phyloP scores from a whole-genome alignment of 2,797 vertebrate species.

The Epinephelus awoara region DNA sequence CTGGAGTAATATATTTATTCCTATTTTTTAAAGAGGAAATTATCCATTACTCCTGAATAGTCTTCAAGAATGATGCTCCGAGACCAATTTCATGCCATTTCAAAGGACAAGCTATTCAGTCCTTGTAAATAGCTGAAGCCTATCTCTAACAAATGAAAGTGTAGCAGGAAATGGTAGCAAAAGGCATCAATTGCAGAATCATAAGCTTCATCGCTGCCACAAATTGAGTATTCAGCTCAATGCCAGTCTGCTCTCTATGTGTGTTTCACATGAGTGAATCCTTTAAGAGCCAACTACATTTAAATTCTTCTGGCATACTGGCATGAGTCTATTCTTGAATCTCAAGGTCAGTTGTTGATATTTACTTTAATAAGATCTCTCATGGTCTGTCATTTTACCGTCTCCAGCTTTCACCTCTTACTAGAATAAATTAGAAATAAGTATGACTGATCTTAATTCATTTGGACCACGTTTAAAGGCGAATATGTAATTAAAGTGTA shows the following conservation, averaged over 20 bases:
- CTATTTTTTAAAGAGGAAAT: constrained; percentile 14
- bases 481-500: not conserved
- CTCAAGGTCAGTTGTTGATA: constrained; percentile 51
- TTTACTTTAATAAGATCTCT: constrained; percentile 44
- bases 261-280: constrained; percentile 34
- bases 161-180: constrained; percentile 14
- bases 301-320: constrained; percentile 19
- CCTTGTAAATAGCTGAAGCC: constrained; percentile 27
- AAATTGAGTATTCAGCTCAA: constrained; percentile 46
- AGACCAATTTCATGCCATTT: constrained; percentile 35
- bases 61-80: constrained; percentile 4
- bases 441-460: not conserved
- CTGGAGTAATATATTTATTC: not conserved
- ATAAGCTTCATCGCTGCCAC: constrained; percentile 14
- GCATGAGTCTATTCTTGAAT: constrained; percentile 7
- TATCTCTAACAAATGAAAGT: constrained; percentile 19
- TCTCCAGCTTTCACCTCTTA: constrained; percentile 9
- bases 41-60: constrained; percentile 10
- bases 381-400: not conserved
- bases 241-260: constrained; percentile 26
- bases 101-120: constrained; percentile 40
- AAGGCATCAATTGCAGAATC: constrained; percentile 21
- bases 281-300: constrained; percentile 21
- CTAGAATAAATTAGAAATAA: not conserved
- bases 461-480: constrained; percentile 2